phyloP scores from a whole-genome alignment of 2,888 invertebrate species.

The Trichacis sp. region DNA sequence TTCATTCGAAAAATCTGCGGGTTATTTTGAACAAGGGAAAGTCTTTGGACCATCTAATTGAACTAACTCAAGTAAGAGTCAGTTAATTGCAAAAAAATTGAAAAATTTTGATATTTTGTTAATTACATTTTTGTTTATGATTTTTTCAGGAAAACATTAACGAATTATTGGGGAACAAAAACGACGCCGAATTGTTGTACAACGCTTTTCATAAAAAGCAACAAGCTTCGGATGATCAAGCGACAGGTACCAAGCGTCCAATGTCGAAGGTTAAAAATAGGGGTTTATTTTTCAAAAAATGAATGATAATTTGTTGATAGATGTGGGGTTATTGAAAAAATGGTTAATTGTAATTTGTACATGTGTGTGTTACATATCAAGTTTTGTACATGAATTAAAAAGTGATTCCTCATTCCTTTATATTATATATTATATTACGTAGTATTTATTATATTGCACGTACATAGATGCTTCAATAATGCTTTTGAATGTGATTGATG shows the following conservation, averaged over 20 bases:
- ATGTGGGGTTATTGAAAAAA: no score
- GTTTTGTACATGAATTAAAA: no score
- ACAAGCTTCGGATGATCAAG: slow-evolving; percentile 70
- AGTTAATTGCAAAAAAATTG: no score
- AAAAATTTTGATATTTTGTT: background rate
- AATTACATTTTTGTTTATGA: slow-evolving; percentile 2
- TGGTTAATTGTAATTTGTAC: no score
- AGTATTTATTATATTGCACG: no score
- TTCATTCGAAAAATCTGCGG: slow-evolving; percentile 87
- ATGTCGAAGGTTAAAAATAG: slow-evolving; percentile 56
- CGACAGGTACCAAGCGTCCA: slow-evolving; percentile 53
- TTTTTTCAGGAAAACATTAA: slow-evolving; percentile 75
- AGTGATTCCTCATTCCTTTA: no score
- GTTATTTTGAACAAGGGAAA: slow-evolving; percentile 80
- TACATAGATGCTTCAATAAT: no score
- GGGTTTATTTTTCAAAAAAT: slow-evolving; percentile 53
- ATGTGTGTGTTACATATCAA: no score
- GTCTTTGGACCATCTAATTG: slow-evolving; percentile 76
- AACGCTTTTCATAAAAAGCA: slow-evolving; percentile 77
- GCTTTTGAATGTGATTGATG: no score
- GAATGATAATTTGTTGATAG: background rate
- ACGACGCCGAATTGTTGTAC: slow-evolving; percentile 78
- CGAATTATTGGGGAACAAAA: slow-evolving; percentile 79
- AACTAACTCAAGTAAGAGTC: slow-evolving; percentile 74
- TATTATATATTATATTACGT: no score